Evolutionary conservation across 2,888 invertebrate genomes (phyloP).

Genomic region (Cantharis flavilabris): DNA sequence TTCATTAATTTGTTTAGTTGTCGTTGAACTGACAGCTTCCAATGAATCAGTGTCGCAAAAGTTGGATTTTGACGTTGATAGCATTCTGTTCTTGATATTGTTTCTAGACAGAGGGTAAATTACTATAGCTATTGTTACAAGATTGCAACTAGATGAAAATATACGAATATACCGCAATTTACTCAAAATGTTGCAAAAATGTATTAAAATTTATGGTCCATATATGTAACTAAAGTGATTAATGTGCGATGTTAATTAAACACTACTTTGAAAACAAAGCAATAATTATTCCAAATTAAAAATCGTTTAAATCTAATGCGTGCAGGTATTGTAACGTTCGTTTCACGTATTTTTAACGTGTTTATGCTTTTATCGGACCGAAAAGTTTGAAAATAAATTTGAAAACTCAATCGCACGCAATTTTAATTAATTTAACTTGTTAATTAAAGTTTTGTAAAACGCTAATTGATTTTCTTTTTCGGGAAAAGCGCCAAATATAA

Average conservation of each 20-base stretch:
- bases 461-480: not conserved
- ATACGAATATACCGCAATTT: constrained; percentile 12
- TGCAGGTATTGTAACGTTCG: not conserved
- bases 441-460: not conserved
- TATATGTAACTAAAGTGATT: constrained; percentile 13
- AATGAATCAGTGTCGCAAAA: constrained; percentile 20
- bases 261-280: not conserved
- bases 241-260: not conserved
- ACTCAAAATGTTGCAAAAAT: constrained; percentile 4
- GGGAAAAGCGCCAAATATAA: not conserved
- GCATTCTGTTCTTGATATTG: constrained; percentile 21
- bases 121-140: constrained; percentile 5
- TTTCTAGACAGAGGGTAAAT: constrained; percentile 15
- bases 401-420: not conserved
- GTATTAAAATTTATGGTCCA: constrained; percentile 5
- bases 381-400: not conserved
- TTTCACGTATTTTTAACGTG: not conserved
- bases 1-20: constrained; percentile 17
- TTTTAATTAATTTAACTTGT: not conserved
- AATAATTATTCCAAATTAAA: not conserved
- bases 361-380: not conserved
- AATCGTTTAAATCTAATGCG: not conserved
- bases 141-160: constrained; percentile 5
- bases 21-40: constrained; percentile 8
- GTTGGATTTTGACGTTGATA: constrained; percentile 17